Conservation (phyloP, 2,797 vertebrate species). For the Naso thynnoides region DNA sequence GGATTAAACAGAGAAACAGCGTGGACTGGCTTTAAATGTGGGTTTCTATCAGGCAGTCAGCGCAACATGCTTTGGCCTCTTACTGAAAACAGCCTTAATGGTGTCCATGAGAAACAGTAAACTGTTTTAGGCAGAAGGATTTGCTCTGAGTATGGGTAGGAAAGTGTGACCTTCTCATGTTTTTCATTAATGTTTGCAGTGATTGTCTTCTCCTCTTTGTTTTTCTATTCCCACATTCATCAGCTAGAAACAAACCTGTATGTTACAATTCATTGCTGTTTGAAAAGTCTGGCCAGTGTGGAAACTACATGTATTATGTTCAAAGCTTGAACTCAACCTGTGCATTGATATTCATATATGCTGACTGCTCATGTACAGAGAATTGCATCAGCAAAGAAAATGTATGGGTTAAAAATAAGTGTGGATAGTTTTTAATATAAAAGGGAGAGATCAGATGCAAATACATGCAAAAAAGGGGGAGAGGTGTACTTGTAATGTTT, state of each 20-base stretch:
- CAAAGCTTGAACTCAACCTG: conserved; percentile 34
- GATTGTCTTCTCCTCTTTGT: not conserved
- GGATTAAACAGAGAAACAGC: conserved; percentile 23
- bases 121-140: not conserved
- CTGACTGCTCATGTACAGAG: conserved; percentile 21
- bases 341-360: conserved; percentile 38
- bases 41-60: conserved; percentile 12
- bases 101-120: not conserved
- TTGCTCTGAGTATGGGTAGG: conserved; percentile 4
- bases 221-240: conserved; percentile 27
- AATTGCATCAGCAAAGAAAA: conserved; percentile 17
- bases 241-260: conserved; percentile 30
- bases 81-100: conserved; percentile 3
- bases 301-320: conserved; percentile 31
- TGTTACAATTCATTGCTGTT: conserved; percentile 7
- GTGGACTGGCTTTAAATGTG: not conserved
- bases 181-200: no score
- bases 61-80: not conserved
- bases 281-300: conserved; percentile 24
- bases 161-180: not conserved
- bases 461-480: not conserved
- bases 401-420: not conserved
- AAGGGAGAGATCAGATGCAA: conserved; percentile 14
- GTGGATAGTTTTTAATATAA: conserved; percentile 21
- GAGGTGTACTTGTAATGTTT: conserved; percentile 42